These are phyloP conservation scores for Morpho deidamia DNA, from an alignment of 2,888 invertebrate genomes.

Conservation along the genomic window DNA sequence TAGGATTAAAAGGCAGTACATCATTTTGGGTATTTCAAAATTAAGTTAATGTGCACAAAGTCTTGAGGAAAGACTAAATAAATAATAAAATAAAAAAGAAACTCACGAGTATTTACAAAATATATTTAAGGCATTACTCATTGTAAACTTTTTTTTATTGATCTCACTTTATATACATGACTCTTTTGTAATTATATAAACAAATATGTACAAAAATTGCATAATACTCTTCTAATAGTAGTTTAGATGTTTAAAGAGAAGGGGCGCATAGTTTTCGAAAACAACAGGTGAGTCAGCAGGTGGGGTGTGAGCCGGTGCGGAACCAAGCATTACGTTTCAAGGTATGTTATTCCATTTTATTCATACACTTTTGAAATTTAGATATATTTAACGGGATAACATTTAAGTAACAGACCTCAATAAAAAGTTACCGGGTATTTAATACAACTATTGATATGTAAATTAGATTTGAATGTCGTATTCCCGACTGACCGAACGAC, in stretches of 20 bases:
- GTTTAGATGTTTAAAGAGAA: conserved; percentile 14
- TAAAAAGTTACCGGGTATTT: background rate
- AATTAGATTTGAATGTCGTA: conserved; percentile 51
- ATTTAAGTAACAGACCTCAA: conserved; percentile 1
- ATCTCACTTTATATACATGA: no score
- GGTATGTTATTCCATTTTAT: conserved; percentile 24
- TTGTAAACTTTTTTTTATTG: no score
- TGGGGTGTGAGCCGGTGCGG: conserved; percentile 65
- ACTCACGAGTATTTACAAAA: no score
- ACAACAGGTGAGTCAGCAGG: conserved; percentile 72
- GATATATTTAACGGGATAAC: background rate
- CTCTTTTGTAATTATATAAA: no score
- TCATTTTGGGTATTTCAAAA: no score
- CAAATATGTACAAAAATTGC: no score
- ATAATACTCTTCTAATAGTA: background rate
- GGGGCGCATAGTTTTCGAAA: conserved; percentile 37
- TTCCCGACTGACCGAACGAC: conserved; percentile 69
- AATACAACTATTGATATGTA: conserved; percentile 4
- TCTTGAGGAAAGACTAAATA: no score
- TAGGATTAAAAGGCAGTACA: no score
- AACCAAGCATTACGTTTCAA: conserved; percentile 39
- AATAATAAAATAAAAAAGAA: no score
- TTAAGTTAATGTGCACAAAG: no score
- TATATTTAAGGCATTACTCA: no score
- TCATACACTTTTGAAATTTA: conserved; percentile 5